Base-by-base conservation (phyloP, 2,797 vertebrate genomes). In the Chaenodraco wilsoni region DNA sequence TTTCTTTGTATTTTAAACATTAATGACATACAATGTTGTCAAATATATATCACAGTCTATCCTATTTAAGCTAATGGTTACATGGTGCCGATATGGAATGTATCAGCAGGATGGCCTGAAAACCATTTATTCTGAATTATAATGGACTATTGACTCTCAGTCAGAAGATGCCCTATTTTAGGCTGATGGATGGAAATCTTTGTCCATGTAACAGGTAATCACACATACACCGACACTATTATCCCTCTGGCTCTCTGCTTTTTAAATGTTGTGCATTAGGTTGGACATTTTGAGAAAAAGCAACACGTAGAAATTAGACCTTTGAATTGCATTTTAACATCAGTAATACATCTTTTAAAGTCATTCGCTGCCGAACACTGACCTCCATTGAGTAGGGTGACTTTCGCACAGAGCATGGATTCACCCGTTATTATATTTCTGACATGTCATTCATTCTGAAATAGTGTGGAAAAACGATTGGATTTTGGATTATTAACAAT, bases 401-500 rank as follows among this genome's bases (percentile, higher is more conserved):
- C 76, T 81, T 76, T 62, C 21, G 56, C 56, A 71, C 64, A 75
- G 31, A 62, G 55, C 75, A 65, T 40, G 62, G 61, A 76, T 70
- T 76, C 9, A n/a, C 13, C 51, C 57, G 62, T 63, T 77, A 77
- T 83, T 83, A 66, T 50, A 61, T 76, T 57, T 31, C 46, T 55
- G 78, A 73, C 74, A 69, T 82, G 27, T 81, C 55, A 76, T 90
- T 86, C 63, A 88, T 82, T 87, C 48, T 23, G 51, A 69, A 77
- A 71, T 19, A 51, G 62, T 2, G 52, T 72, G 52, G 14, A 55
- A 45, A 84, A 76, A 56, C 17, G 7, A 64, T 69, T 56, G 69
- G 33, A 57, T 83, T 77, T 68, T 15, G 56, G 72, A 84, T 83
- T 78, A 86, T 84, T 62, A 85, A 82, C 72, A 87, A 84, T 41